Evolutionary conservation across 2,888 invertebrate species (phyloP), one percentile per base, ranked within the genome.

Genomic region (Sepiola atlantica): DNA sequence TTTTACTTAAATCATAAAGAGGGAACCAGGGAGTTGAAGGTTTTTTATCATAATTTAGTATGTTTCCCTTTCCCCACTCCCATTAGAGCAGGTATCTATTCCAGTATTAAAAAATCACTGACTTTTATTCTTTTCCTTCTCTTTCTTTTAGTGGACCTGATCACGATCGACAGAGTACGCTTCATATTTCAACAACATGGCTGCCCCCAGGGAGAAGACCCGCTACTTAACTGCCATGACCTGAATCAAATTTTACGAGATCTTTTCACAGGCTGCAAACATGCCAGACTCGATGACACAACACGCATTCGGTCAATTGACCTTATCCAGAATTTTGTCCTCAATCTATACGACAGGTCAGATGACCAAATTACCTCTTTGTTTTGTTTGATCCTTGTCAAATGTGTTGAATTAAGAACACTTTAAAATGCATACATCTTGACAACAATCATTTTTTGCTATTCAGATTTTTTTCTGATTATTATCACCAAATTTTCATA

Each of bases 211-310:
- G 98, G 98, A 96, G 98, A 98, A 97, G 98, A 98, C 95, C 97
- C 98, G 35, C 98, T 98, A 55, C 97, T 98, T 91, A 98, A 98
- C 96, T 98, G 98, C 57, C 98, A 98, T 90, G 98, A 98, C 96
- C 97, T 98, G 45, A 98, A 98, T 96, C 98, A 98, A 93, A 98
- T 98, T 32, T 97, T 98, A 16, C 98, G 98, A 2, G 98, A 98
- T 96, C 98, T 98, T 95, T 98, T 98, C 97, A 94, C 95, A 20
- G 95, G 95, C 55, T 94, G 94, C 92, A 94, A 95, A 28, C 94
- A 95, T 77, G 94, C 94, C 90, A 94, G 94, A 20, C 94, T 94
- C 45, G 92, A 91, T 35, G 95, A 95, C 45, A 95, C 98, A 94
- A 95, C 95, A 90, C 95, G 95, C 77, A 95, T 96, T 93, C 94